Evolutionary conservation across 37 sponge, comb jelly and placozoan genomes (phyloP).

Genomic region (Mnemiopsis leidyi): DNA sequence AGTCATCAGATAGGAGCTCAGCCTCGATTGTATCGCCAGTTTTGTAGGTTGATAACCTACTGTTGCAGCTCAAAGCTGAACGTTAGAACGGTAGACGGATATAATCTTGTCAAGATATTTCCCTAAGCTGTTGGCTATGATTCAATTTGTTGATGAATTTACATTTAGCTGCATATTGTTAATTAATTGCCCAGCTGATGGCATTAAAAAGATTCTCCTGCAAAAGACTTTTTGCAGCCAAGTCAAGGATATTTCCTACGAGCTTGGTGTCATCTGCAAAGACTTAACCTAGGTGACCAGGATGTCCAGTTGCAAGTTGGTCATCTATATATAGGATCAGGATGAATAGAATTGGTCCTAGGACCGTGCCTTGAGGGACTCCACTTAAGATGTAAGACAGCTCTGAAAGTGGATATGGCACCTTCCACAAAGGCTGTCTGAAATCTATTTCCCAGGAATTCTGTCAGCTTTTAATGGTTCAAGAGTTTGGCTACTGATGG

Average conservation of each 20-base stretch:
- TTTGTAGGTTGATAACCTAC: no score
- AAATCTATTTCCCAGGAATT: background rate
- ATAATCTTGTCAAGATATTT: no score
- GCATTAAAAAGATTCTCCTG: background rate
- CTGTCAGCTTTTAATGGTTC: background rate
- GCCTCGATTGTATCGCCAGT: background rate
- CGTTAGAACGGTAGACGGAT: no score
- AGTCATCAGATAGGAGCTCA: background rate
- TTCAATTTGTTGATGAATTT: background rate
- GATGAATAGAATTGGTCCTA: background rate
- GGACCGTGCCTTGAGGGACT: no score
- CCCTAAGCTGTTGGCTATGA: background rate
- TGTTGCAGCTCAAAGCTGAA: no score
- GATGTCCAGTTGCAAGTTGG: background rate
- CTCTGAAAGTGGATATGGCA: background rate
- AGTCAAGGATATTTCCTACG: background rate
- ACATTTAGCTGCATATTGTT: constrained; percentile 15
- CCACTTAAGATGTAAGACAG: background rate
- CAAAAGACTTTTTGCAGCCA: background rate
- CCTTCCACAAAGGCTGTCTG: background rate
- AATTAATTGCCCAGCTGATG: background rate
- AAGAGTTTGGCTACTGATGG: background rate
- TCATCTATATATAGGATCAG: background rate
- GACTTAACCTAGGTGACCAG: background rate
- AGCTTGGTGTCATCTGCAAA: constrained; percentile 3